These are phyloP conservation scores for Electrona antarctica DNA, from an alignment of 2,113 vertebrate genomes.

Conservation along the genomic window DNA sequence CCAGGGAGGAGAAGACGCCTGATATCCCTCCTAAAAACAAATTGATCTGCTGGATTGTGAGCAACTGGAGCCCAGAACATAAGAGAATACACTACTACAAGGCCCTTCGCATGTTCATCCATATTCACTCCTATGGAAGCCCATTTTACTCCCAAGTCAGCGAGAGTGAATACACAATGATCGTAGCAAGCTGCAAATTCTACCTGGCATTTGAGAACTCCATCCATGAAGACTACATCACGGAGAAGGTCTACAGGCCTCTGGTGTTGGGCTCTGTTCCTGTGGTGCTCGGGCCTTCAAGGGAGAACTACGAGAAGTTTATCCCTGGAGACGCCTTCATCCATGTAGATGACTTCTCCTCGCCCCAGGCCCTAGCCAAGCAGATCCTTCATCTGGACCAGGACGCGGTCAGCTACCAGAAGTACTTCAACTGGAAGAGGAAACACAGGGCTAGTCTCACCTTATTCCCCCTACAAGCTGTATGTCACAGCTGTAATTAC, in stretches of 20 bases:
- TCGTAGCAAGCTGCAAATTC: constrained; percentile 84
- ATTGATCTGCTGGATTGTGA: constrained; percentile 85
- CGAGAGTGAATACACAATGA: constrained; percentile 44
- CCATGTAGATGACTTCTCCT: constrained; percentile 85
- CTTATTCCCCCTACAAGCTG: constrained; percentile 82
- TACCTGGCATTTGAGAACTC: constrained; percentile 89
- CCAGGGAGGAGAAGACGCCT: constrained; percentile 70
- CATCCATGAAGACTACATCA: constrained; percentile 87
- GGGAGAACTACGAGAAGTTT: constrained; percentile 86
- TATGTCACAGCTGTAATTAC: constrained; percentile 83
- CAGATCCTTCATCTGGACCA: constrained; percentile 81
- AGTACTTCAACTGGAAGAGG: constrained; percentile 86
- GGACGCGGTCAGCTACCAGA: constrained; percentile 80
- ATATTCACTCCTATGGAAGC: constrained; percentile 80
- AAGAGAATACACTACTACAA: constrained; percentile 82
- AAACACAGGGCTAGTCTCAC: constrained; percentile 80
- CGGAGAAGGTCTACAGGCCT: constrained; percentile 84
- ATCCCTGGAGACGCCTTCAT: constrained; percentile 86
- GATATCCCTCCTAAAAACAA: constrained; percentile 82
- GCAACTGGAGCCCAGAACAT: constrained; percentile 83
- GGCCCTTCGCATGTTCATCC: constrained; percentile 82
- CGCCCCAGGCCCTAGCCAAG: constrained; percentile 81
- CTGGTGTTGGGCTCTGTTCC: constrained; percentile 83
- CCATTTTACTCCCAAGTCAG: not conserved
- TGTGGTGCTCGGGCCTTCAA: constrained; percentile 81